Percentiles rank a stretch among this genome's conserved stretches.
Evolutionary conservation across 2,888 invertebrate species (phyloP).

Genomic region (Drosophila hawaiiensis): DNA sequence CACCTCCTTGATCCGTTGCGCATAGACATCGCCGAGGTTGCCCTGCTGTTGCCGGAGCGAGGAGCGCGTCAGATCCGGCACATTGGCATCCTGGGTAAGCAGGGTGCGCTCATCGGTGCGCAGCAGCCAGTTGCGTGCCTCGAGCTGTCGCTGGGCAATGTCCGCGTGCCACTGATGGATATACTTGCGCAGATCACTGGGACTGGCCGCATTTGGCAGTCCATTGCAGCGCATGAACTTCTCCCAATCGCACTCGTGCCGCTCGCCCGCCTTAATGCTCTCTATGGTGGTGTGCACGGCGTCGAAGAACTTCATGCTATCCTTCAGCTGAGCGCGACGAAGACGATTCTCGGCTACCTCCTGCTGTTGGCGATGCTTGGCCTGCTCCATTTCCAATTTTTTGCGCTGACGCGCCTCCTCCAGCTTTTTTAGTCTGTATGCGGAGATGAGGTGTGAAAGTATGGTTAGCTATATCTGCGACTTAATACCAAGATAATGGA

Average conservation of each 20-base stretch:
- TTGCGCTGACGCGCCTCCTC: constrained; percentile 85
- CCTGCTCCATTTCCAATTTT: constrained; percentile 84
- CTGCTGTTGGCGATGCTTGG: constrained; percentile 83
- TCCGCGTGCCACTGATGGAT: constrained; percentile 84
- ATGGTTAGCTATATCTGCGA: not conserved
- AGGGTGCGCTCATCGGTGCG: constrained; percentile 84
- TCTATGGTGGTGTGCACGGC: constrained; percentile 77
- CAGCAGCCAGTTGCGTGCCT: constrained; percentile 84
- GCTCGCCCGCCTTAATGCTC: constrained; percentile 76
- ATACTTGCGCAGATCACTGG: constrained; percentile 85
- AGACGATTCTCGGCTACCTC: constrained; percentile 84
- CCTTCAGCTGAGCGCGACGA: constrained; percentile 82
- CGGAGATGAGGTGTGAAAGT: not conserved
- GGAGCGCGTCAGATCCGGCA: constrained; percentile 80
- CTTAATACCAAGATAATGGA: not conserved
- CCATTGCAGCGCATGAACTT: constrained; percentile 85
- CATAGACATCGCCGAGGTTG: constrained; percentile 84
- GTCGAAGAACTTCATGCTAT: constrained; percentile 83
- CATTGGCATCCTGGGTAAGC: constrained; percentile 83
- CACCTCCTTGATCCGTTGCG: constrained; percentile 83
- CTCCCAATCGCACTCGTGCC: constrained; percentile 83
- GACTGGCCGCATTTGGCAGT: constrained; percentile 83
- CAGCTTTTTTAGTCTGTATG: constrained; percentile 81
- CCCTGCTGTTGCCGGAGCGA: constrained; percentile 82
- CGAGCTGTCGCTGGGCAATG: constrained; percentile 69